phyloP scores from a whole-genome alignment of 2,797 vertebrate genomes.

The Malacoctenus gilli region DNA sequence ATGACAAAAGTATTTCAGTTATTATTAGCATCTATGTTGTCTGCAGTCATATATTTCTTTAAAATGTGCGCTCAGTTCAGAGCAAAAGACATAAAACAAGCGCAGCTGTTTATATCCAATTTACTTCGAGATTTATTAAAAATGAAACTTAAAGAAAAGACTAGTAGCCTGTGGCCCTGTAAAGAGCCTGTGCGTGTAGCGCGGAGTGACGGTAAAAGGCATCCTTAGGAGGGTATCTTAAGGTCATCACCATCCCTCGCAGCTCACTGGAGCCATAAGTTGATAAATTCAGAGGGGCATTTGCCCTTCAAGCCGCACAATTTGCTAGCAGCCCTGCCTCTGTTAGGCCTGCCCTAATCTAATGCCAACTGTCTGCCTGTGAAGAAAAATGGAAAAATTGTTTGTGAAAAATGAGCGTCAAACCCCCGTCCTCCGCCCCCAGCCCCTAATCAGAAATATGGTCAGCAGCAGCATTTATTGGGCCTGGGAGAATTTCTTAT shows the following conservation, averaged over 20 bases:
- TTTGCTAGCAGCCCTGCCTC: conserved; percentile 80
- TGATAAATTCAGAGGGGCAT: conserved; percentile 85
- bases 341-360: conserved; percentile 82
- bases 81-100: conserved; percentile 17
- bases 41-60: conserved; percentile 14
- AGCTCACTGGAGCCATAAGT: conserved; percentile 80
- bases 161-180: conserved; percentile 49
- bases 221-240: conserved; percentile 80
- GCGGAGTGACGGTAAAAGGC: conserved; percentile 70
- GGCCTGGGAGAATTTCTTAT: conserved; percentile 76
- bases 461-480: conserved; percentile 79
- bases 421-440: conserved; percentile 59
- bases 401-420: conserved; percentile 84
- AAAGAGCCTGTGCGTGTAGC: conserved; percentile 48
- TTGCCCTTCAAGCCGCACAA: conserved; percentile 85
- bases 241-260: conserved; percentile 80
- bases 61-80: conserved; percentile 4
- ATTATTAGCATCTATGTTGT: too few species aligned
- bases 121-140: conserved; percentile 51
- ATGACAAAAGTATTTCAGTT: too few species aligned
- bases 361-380: conserved; percentile 84
- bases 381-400: conserved; percentile 83
- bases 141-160: conserved; percentile 38
- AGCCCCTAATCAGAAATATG: conserved; percentile 79
- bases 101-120: conserved; percentile 17